Evolutionary conservation across 2,888 invertebrate species (phyloP).

Genomic region (Mellilla xanthometata): DNA sequence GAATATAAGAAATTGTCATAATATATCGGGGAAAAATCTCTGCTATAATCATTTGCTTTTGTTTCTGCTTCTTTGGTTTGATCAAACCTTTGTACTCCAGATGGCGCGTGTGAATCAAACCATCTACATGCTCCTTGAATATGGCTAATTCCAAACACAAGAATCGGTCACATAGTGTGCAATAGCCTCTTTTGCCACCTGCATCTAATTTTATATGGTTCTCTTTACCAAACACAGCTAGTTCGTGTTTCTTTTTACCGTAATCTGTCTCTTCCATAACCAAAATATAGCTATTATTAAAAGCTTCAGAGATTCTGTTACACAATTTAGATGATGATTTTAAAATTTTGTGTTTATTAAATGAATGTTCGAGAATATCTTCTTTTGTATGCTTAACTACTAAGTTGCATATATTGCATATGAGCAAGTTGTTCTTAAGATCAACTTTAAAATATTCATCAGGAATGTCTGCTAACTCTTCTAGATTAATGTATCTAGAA

Average conservation of each 20-base stretch:
- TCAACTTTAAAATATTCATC: conserved; percentile 42
- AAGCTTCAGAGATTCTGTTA: conserved; percentile 4
- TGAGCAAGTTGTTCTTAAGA: conserved; percentile 31
- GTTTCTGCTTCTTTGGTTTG: conserved; percentile 29
- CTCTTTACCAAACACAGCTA: conserved; percentile 47
- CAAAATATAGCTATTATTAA: conserved; percentile 20
- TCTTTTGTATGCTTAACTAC: conserved; percentile 32
- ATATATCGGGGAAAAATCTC: neutral
- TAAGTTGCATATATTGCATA: conserved; percentile 45
- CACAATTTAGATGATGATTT: neutral
- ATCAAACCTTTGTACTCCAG: conserved; percentile 44
- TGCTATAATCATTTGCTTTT: conserved; percentile 4
- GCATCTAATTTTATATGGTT: conserved; percentile 52
- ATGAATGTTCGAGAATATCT: conserved; percentile 36
- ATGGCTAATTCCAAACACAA: conserved; percentile 43
- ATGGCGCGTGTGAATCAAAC: conserved; percentile 44
- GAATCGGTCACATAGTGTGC: conserved; percentile 48
- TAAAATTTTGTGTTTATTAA: conserved; percentile 24
- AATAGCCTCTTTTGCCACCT: conserved; percentile 53
- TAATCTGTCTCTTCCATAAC: conserved; percentile 31
- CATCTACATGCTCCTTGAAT: conserved; percentile 48
- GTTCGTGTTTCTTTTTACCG: conserved; percentile 47
- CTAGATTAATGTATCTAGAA: conserved; percentile 26
- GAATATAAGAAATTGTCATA: neutral
- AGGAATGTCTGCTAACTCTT: conserved; percentile 32